Evolutionary conservation across 1,140 invertebrate genomes (phyloP).

Genomic region (Scaptomyza graminum): DNA sequence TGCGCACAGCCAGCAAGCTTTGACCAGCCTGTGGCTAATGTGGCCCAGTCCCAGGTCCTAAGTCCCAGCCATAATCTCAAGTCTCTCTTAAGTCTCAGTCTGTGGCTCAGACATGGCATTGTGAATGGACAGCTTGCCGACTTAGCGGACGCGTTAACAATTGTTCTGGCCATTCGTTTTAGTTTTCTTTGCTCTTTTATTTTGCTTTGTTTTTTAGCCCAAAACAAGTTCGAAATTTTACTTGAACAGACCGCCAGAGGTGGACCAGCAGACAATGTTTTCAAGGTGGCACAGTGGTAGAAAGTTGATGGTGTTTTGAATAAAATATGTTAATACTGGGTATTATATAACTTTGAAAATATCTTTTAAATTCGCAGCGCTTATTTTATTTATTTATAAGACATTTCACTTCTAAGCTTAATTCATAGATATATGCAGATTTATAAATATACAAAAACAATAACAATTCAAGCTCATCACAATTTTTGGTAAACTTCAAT

Average conservation of each 20-base stretch:
- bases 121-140: slow-evolving; percentile 60
- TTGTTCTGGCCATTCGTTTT: slow-evolving; percentile 63
- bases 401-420: too few relatives aligned
- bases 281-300: slow-evolving; percentile 33
- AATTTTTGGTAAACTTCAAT: too few relatives aligned
- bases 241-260: slow-evolving; percentile 59
- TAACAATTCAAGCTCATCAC: too few relatives aligned
- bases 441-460: too few relatives aligned
- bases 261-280: slow-evolving; percentile 32
- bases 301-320: background rate
- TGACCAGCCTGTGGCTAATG: slow-evolving; percentile 32
- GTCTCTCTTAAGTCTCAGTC: too few relatives aligned
- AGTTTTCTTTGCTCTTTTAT: slow-evolving; percentile 27
- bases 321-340: too few relatives aligned
- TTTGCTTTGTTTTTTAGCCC: slow-evolving; percentile 29
- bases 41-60: slow-evolving; percentile 18
- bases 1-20: slow-evolving; percentile 49
- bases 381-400: too few relatives aligned
- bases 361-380: too few relatives aligned
- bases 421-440: too few relatives aligned
- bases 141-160: slow-evolving; percentile 69
- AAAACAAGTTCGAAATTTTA: slow-evolving; percentile 73
- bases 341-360: too few relatives aligned
- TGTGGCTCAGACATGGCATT: slow-evolving; percentile 26
- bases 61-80: slow-evolving; percentile 17